Conservation (phyloP, 2,888 invertebrate genomes). For the Drosophila subquinaria region DNA sequence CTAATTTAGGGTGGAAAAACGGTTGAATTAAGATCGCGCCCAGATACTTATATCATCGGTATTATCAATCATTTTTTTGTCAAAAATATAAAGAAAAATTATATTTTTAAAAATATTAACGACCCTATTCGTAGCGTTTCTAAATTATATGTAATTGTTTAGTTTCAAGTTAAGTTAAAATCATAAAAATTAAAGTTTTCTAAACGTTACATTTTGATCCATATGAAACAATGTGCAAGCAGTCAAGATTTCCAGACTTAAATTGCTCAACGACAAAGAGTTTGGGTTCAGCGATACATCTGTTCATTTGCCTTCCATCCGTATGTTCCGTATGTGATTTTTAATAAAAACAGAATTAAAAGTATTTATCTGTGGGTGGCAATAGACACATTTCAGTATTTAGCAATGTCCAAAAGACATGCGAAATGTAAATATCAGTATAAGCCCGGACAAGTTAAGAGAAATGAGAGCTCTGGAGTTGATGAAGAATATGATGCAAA, state of each 20-base stretch:
- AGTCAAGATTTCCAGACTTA: background rate
- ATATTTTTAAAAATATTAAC: too few species aligned
- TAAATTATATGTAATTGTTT: too few species aligned
- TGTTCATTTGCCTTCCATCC: background rate
- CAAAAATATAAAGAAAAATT: too few species aligned
- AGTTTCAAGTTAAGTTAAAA: too few species aligned
- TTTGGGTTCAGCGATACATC: background rate
- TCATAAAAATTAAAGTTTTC: too few species aligned
- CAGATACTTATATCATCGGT: too few species aligned
- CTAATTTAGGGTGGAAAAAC: too few species aligned
- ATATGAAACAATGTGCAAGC: too few species aligned
- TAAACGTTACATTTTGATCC: too few species aligned
- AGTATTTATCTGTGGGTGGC: conserved; percentile 37
- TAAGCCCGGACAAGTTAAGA: conserved; percentile 15
- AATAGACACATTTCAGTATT: background rate
- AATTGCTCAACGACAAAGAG: background rate
- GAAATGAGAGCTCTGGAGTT: background rate
- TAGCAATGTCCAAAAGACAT: conserved; percentile 32
- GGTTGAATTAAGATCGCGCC: too few species aligned
- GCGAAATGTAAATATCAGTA: conserved; percentile 40
- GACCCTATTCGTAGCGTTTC: too few species aligned
- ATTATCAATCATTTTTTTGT: too few species aligned
- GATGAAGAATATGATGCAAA: background rate
- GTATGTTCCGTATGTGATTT: conserved; percentile 5
- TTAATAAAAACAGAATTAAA: conserved; percentile 38